Evolutionary conservation across 2,797 vertebrate genomes (phyloP).

Genomic region (Syngnathus acus): DNA sequence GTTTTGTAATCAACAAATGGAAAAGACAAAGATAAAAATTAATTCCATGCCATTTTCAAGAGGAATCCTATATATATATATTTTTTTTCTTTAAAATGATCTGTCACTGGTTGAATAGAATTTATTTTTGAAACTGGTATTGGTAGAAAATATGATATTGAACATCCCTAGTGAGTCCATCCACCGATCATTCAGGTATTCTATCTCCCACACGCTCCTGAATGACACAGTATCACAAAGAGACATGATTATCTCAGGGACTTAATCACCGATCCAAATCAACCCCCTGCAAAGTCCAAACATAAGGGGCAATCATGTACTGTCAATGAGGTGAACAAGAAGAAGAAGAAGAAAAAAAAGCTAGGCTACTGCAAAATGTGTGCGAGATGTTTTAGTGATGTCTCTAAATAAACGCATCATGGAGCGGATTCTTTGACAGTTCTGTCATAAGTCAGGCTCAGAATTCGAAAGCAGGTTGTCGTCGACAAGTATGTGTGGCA

Average conservation of each 20-base stretch:
- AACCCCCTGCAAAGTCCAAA: conserved; percentile 18
- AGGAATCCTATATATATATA: no score
- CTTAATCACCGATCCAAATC: conserved; percentile 36
- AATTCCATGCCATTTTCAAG: no score
- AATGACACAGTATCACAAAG: conserved; percentile 18
- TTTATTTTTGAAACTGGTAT: no score
- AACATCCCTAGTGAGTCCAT: no score
- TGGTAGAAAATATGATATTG: no score
- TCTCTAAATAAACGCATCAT: not conserved
- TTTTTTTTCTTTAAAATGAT: no score
- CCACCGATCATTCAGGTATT: not conserved
- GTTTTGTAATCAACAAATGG: no score
- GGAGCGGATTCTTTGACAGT: conserved; percentile 9
- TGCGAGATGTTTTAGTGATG: not conserved
- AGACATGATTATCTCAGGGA: conserved; percentile 41
- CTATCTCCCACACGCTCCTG: not conserved
- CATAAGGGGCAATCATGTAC: conserved; percentile 21
- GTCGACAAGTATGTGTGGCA: conserved; percentile 8
- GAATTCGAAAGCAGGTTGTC: conserved; percentile 9
- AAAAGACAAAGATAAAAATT: no score
- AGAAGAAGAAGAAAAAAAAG: not conserved
- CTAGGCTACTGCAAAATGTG: conserved; percentile 11
- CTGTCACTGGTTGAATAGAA: no score
- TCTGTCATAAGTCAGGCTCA: not conserved
- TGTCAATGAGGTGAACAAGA: not conserved